A percentile compares a stretch with the other conserved stretches of the same genome.
These are phyloP conservation scores for Nannoperca australis DNA, from an alignment of 2,797 vertebrate species.

Conservation along the genomic window DNA sequence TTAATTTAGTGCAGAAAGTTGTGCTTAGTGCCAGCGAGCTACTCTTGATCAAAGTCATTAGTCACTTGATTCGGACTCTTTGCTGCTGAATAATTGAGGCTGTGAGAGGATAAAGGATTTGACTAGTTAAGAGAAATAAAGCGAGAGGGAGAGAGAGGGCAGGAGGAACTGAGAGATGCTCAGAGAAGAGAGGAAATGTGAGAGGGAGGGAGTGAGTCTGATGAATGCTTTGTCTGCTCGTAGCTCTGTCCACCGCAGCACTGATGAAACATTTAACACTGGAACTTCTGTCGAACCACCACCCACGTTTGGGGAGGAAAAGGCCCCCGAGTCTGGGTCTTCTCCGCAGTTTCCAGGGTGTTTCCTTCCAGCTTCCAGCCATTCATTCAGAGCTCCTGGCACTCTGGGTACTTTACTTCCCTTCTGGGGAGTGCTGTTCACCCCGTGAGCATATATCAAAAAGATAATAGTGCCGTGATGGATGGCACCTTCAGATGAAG, in stretches of 20 bases:
- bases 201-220: conserved; percentile 29
- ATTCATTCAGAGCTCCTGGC: conserved; percentile 15
- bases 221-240: conserved; percentile 56
- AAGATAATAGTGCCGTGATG: conserved; percentile 48
- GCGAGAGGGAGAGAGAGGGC: conserved; percentile 26
- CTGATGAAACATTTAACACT: conserved; percentile 73
- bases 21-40: conserved; percentile 70
- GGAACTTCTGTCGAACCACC: conserved; percentile 41
- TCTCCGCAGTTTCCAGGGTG: neutral
- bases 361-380: neutral
- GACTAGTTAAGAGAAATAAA: conserved; percentile 75
- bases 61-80: conserved; percentile 80
- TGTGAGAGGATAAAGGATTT: conserved; percentile 76
- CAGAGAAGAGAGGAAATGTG: neutral
- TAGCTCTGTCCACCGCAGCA: conserved; percentile 42
- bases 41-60: conserved; percentile 83
- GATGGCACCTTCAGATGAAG: conserved; percentile 32
- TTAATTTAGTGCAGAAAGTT: conserved; percentile 78
- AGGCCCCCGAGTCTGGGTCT: neutral
- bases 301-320: conserved; percentile 11
- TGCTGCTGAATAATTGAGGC: conserved; percentile 83
- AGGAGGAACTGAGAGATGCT: conserved; percentile 13
- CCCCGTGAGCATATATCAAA: conserved; percentile 37
- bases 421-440: conserved; percentile 16
- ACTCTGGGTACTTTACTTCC: conserved; percentile 7